Conservation (phyloP, 2,797 vertebrate genomes). For the Acestrorhynchus altus region DNA sequence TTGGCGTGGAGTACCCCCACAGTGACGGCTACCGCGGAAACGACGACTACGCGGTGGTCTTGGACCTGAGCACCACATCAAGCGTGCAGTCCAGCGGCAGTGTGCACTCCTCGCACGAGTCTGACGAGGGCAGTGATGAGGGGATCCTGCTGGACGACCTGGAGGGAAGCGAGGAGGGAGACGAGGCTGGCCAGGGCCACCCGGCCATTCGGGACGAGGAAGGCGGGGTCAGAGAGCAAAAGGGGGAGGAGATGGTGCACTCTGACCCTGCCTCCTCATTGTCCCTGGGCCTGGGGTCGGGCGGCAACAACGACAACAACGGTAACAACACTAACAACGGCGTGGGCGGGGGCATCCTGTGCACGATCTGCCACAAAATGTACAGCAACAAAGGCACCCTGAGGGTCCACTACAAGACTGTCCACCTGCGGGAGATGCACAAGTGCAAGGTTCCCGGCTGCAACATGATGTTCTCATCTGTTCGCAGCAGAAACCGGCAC, state of each 20-base stretch:
- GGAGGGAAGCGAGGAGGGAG: conserved; percentile 92
- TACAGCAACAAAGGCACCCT: conserved; percentile 99
- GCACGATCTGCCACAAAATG: conserved; percentile 99
- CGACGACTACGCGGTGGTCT: conserved; percentile 90
- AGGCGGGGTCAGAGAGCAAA: conserved; percentile 61
- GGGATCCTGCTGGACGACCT: conserved; percentile 95
- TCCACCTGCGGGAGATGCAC: conserved; percentile 98
- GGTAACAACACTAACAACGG: conserved; percentile 77
- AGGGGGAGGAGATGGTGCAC: conserved; percentile 46
- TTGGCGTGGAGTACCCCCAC: conserved; percentile 85
- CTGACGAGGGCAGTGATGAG: conserved; percentile 95
- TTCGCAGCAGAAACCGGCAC: conserved; percentile 96
- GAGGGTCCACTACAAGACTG: conserved; percentile 97
- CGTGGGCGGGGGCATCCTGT: conserved; percentile 90
- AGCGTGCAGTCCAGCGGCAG: conserved; percentile 96
- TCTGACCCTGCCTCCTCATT: conserved; percentile 79
- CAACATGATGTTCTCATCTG: conserved; percentile 99
- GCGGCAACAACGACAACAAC: conserved; percentile 73
- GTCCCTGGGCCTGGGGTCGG: conserved; percentile 81
- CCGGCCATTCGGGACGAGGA: conserved; percentile 52
- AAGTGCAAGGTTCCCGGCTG: conserved; percentile 97
- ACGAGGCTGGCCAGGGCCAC: conserved; percentile 74
- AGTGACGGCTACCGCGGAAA: conserved; percentile 87
- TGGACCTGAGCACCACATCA: conserved; percentile 96
- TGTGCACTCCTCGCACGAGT: conserved; percentile 93